Evolutionary conservation across 2,797 vertebrate genomes (phyloP), one percentile per base, ranked within the genome.

Genomic region (Antrozous pallidus): DNA sequence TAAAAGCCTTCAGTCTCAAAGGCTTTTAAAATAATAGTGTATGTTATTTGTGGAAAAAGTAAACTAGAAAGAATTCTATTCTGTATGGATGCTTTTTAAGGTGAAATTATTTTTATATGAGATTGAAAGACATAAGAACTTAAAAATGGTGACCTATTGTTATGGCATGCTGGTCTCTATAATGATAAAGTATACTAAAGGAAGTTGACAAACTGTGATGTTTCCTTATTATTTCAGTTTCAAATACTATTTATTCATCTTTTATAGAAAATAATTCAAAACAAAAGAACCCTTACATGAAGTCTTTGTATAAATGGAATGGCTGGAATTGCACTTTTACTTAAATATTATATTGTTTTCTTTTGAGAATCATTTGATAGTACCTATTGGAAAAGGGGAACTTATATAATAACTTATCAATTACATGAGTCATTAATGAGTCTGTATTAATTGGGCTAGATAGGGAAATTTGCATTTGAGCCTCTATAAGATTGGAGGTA

Each of bases 211-310:
- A 67, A 38, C 45, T 79, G 11, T 65, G 20, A 83, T 74, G 18
- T 95, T 91, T 56, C 20, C 54, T 65, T 63, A 88, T 78, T 90
- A 88, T 79, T 90, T 96, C 36, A 80, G 56, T 94, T 93, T 95
- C 33, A 88, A 91, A 26, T 73, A 67, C 63, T 65, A 36, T 75
- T 90, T 88, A 85, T 78, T 91, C 16, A 77, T 84, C 65, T 94
- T 38, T 77, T 73, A 14, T 38, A 51, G 54, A 89, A 85, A 16
- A 73, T 61, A 65, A 83, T 82, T 83, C 36, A 74, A 74, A 86
- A 17, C 26, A 75, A 74, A 42, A 42, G 89, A 84, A 82, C 33
- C 10, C 31, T 89, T 33, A 26, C 86, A 61, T 84, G 16, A 88
- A 56, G 58, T 88, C 47, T 94, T 91, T 70, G 28, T 58, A 71